Percentiles rank a stretch among this genome's conserved stretches.
Conservation (phyloP, 2,113 vertebrate species). For the Philantomba maxwellii region DNA sequence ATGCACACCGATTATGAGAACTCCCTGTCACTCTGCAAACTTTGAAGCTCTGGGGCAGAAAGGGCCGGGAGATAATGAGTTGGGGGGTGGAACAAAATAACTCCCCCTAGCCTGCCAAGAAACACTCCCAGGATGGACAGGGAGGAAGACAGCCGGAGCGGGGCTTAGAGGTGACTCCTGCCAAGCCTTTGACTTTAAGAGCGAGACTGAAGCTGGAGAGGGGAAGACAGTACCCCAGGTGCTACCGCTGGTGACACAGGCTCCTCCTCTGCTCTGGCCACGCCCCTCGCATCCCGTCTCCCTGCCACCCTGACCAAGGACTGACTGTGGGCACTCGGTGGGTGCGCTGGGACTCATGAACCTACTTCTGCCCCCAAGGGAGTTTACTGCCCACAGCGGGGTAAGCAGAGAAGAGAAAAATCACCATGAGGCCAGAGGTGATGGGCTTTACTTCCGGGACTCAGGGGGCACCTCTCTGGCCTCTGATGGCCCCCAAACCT, state of each 20-base stretch:
- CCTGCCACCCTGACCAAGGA: not conserved
- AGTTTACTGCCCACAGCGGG: not conserved
- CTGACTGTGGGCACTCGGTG: not conserved
- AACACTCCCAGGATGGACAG: too few relatives aligned
- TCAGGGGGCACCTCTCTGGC: not conserved
- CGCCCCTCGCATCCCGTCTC: accelerated
- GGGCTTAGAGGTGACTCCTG: not conserved
- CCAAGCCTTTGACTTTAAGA: not conserved
- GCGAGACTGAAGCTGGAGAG: not conserved
- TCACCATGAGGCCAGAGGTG: accelerated
- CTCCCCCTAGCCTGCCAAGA: not conserved
- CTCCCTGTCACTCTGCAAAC: not conserved
- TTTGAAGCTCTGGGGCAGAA: not conserved
- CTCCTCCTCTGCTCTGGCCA: not conserved
- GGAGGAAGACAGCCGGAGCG: accelerated
- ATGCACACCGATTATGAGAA: not conserved
- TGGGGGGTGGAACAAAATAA: too few relatives aligned
- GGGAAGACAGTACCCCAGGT: accelerated
- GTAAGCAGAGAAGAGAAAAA: not conserved
- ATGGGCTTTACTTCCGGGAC: not conserved
- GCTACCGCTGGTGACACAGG: not conserved
- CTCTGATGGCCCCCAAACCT: not conserved
- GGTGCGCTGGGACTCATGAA: not conserved
- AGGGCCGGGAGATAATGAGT: not conserved
- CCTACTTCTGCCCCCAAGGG: not conserved